Conservation (phyloP, 2,888 invertebrate genomes). For the Eupithecia exiguata region DNA sequence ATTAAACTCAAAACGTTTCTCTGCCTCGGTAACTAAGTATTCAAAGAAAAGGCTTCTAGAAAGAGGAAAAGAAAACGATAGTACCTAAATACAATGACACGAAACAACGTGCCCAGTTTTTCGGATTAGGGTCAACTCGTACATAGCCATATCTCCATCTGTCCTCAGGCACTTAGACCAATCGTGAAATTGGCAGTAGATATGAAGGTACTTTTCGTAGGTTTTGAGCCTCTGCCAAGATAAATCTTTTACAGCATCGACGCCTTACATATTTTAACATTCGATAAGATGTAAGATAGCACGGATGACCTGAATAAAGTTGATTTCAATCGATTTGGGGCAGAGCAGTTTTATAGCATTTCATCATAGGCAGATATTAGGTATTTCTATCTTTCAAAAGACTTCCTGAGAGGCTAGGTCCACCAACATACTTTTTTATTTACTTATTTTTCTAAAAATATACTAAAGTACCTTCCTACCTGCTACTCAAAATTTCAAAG, state of each 20-base stretch:
- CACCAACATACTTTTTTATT: not conserved
- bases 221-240: constrained; percentile 45
- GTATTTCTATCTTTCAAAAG: not conserved
- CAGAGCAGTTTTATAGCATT: not conserved
- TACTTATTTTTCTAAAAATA: not conserved
- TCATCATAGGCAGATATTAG: too few relatives aligned
- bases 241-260: constrained; percentile 42
- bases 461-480: not conserved
- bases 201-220: constrained; percentile 31
- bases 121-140: constrained; percentile 38
- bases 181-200: constrained; percentile 41
- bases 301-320: constrained; percentile 13
- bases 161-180: constrained; percentile 41
- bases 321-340: not conserved
- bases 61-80: constrained; percentile 27
- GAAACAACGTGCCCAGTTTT: constrained; percentile 37
- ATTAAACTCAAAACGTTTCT: not conserved
- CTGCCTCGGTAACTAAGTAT: not conserved
- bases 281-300: constrained; percentile 20
- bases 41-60: not conserved
- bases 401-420: too few relatives aligned
- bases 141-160: constrained; percentile 31
- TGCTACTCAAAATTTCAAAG: not conserved
- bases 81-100: constrained; percentile 24
- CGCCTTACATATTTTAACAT: constrained; percentile 30